A percentile compares a stretch with the other conserved stretches of the same genome.
Evolutionary conservation across 1,140 invertebrate species (phyloP).

Genomic region (Fopius arisanus): DNA sequence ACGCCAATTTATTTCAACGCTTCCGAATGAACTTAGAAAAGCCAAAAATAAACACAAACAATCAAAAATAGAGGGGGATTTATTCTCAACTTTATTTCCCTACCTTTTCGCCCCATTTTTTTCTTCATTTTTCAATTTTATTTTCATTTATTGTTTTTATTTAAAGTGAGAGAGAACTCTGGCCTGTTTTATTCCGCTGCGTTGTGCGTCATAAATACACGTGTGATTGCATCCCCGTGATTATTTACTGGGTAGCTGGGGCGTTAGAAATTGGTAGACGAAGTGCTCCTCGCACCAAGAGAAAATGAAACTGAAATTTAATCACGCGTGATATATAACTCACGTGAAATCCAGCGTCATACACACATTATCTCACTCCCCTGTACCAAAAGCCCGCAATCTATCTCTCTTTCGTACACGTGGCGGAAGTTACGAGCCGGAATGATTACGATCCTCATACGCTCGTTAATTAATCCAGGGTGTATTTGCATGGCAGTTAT

Average conservation of each 20-base stretch:
- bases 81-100: no score
- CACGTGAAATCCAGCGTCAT: conserved; percentile 17
- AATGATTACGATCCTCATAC: conserved; percentile 9
- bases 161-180: background rate
- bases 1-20: conserved; percentile 48
- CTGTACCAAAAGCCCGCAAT: background rate
- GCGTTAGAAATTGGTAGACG: conserved; percentile 21
- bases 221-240: background rate
- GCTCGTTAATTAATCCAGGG: background rate
- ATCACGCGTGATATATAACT: conserved; percentile 34
- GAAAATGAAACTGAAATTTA: conserved; percentile 40
- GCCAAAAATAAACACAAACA: conserved; percentile 7
- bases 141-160: no score
- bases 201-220: background rate
- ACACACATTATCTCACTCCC: conserved; percentile 22
- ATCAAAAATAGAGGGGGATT: conserved; percentile 4
- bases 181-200: background rate
- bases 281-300: background rate
- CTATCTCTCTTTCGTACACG: conserved; percentile 3
- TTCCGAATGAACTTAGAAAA: conserved; percentile 13
- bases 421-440: conserved; percentile 5
- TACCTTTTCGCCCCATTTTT: no score
- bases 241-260: conserved; percentile 21
- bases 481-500: conserved; percentile 6
- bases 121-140: no score